Conservation (phyloP, 2,888 invertebrate species). For the Notodonta ziczac region DNA sequence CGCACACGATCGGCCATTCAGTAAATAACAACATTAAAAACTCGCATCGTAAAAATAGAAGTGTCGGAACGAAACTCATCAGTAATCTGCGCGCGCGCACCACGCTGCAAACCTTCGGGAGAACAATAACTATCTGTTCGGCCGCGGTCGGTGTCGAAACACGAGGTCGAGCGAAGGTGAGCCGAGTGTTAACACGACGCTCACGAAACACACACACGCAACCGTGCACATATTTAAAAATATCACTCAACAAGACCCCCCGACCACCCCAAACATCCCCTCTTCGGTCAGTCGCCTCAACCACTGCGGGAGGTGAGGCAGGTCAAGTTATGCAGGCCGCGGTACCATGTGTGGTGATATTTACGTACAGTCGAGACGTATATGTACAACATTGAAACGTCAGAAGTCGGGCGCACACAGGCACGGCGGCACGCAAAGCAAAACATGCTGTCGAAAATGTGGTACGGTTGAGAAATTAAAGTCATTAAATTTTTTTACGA, state of each 20-base stretch:
- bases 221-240: slow-evolving; percentile 48
- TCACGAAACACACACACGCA: slow-evolving; percentile 62
- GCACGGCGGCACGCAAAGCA: slow-evolving; percentile 69
- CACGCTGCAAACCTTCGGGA: slow-evolving; percentile 70
- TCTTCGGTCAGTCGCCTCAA: neutral
- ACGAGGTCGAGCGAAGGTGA: slow-evolving; percentile 83
- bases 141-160: slow-evolving; percentile 71
- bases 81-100: slow-evolving; percentile 77
- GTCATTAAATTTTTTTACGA: no score
- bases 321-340: slow-evolving; percentile 42
- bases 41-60: slow-evolving; percentile 65
- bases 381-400: slow-evolving; percentile 51
- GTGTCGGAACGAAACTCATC: slow-evolving; percentile 62
- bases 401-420: slow-evolving; percentile 54
- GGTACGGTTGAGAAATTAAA: slow-evolving; percentile 53
- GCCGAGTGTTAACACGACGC: slow-evolving; percentile 71
- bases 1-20: slow-evolving; percentile 9
- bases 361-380: slow-evolving; percentile 46
- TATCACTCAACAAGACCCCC: slow-evolving; percentile 28
- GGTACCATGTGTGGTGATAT: slow-evolving; percentile 48
- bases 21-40: slow-evolving; percentile 37
- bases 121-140: slow-evolving; percentile 75
- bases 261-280: slow-evolving; percentile 4
- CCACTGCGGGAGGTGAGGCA: slow-evolving; percentile 18
- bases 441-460: slow-evolving; percentile 75